Evolutionary conservation across 53 echinoderm and acorn worm genomes (phyloP).

Genomic region (Pentamera pediparva): DNA sequence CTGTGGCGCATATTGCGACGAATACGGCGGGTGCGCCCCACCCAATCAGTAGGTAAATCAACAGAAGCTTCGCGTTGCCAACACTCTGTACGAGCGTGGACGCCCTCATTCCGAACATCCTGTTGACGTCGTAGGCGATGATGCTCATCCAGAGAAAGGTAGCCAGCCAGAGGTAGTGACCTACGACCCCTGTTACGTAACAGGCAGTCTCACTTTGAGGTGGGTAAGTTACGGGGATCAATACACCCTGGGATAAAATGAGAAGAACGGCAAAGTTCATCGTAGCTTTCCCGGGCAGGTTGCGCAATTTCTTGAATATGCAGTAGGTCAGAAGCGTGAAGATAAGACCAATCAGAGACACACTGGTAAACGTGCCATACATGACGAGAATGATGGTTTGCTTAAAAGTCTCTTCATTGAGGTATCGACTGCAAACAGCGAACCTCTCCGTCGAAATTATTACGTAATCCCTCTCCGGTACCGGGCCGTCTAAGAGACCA

Average conservation of each 20-base stretch:
- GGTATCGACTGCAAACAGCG: background rate
- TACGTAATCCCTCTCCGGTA: background rate
- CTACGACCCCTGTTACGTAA: background rate
- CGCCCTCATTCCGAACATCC: conserved; percentile 26
- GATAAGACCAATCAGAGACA: background rate
- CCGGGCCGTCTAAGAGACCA: background rate
- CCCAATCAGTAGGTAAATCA: background rate
- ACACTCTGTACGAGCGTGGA: background rate
- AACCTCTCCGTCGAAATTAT: background rate
- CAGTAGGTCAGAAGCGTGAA: background rate
- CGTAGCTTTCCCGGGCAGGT: background rate
- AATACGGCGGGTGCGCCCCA: background rate
- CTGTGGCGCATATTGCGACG: background rate
- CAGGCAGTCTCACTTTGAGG: conserved; percentile 1
- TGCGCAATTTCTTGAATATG: background rate
- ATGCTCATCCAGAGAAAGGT: conserved; percentile 53
- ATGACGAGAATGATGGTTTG: background rate
- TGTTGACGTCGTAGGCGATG: conserved; percentile 45
- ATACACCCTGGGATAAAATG: background rate
- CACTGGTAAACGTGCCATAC: background rate
- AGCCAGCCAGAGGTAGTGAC: conserved; percentile 52
- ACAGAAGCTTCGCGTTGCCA: background rate
- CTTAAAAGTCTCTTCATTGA: background rate
- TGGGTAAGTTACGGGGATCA: conserved; percentile 1
- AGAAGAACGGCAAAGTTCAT: background rate